These are phyloP conservation scores for Argyrosomus regius DNA, from an alignment of 2,797 vertebrate species.

Conservation along the genomic window DNA sequence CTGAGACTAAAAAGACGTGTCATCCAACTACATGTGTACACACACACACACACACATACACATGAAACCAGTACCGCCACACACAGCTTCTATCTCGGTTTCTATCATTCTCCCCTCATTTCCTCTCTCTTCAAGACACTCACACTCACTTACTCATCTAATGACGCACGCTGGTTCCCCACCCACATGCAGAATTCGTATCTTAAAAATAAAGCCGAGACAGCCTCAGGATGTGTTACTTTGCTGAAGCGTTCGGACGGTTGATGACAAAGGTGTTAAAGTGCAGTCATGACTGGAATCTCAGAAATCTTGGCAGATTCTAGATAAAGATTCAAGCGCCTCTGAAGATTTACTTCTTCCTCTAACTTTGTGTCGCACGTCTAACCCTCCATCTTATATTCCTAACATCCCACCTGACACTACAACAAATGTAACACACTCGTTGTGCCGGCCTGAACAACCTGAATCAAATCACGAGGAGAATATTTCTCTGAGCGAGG, in stretches of 20 bases:
- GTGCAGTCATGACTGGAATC: conserved; percentile 22
- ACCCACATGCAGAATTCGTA: conserved; percentile 52
- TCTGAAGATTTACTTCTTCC: background rate
- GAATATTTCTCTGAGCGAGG: conserved; percentile 43
- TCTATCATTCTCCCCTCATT: conserved; percentile 56
- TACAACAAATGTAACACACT: conserved; percentile 18
- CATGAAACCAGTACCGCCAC: background rate
- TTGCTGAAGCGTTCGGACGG: background rate
- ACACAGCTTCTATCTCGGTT: conserved; percentile 26
- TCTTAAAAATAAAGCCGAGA: conserved; percentile 50
- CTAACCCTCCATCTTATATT: conserved; percentile 22
- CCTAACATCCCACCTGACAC: conserved; percentile 2
- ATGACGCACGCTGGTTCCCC: conserved; percentile 63
- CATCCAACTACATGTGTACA: conserved; percentile 14
- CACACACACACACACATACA: background rate
- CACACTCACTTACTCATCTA: conserved; percentile 55
- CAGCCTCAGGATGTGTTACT: conserved; percentile 40
- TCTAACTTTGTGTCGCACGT: too few species aligned
- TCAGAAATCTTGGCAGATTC: background rate
- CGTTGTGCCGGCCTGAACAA: conserved; percentile 13
- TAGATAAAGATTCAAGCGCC: conserved; percentile 4
- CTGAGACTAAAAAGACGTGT: conserved; percentile 5
- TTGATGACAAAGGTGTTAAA: conserved; percentile 31
- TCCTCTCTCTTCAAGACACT: conserved; percentile 63
- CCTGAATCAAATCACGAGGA: conserved; percentile 62